Evolutionary conservation across 1,140 invertebrate species (phyloP).

Genomic region (Drosophila ohnishii): DNA sequence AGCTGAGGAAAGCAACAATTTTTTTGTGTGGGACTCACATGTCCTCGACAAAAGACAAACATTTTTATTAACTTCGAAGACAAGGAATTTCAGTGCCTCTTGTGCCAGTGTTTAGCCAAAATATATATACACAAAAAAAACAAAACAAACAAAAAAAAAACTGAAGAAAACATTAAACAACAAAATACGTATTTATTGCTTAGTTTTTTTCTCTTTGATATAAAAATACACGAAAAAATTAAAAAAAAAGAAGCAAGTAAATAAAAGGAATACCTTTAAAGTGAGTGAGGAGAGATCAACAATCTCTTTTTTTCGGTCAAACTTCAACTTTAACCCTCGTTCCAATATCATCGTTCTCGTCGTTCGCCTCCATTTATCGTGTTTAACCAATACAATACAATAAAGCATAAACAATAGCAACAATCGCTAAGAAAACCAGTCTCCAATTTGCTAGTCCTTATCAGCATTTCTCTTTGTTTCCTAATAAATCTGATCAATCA

Average conservation of each 20-base stretch:
- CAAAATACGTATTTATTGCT: constrained; percentile 80
- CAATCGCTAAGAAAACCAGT: constrained; percentile 50
- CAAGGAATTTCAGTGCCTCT: constrained; percentile 82
- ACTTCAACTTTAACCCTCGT: constrained; percentile 40
- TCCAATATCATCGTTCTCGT: constrained; percentile 31
- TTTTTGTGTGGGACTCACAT: constrained; percentile 38
- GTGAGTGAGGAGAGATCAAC: constrained; percentile 27
- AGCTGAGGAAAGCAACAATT: constrained; percentile 56
- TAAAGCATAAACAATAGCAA: constrained; percentile 24
- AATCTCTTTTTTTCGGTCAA: constrained; percentile 43
- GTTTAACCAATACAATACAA: constrained; percentile 23
- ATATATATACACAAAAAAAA: constrained; percentile 78
- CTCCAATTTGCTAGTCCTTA: constrained; percentile 69
- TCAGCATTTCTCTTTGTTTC: constrained; percentile 63
- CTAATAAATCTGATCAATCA: constrained; percentile 47
- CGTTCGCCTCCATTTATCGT: constrained; percentile 44
- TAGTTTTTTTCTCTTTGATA: constrained; percentile 80
- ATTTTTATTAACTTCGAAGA: constrained; percentile 79
- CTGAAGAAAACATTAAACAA: constrained; percentile 25
- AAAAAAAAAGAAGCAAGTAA: constrained; percentile 9
- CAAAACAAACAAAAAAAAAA: constrained; percentile 28
- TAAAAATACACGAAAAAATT: constrained; percentile 66
- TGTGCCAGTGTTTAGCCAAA: constrained; percentile 81
- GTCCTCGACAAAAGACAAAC: constrained; percentile 40
- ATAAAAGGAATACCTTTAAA: constrained; percentile 26